Conservation (phyloP, 2,888 invertebrate species). For the Sabatieria punctata region DNA sequence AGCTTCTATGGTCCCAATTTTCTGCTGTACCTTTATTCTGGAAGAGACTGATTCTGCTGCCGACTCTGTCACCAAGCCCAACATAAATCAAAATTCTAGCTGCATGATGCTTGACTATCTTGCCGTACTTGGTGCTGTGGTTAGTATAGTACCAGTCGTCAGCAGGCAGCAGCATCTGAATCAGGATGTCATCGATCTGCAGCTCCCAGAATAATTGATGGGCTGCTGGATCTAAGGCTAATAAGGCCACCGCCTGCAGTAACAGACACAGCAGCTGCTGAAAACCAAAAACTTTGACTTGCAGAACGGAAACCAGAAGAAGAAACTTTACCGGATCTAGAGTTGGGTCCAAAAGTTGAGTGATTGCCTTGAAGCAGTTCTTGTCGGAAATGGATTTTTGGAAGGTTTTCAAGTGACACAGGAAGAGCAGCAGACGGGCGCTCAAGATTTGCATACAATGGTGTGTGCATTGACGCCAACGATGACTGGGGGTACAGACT, state of each 20-base stretch:
- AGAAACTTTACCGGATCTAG: slow-evolving; percentile 48
- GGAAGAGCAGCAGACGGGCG: slow-evolving; percentile 44
- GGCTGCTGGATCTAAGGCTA: slow-evolving; percentile 43
- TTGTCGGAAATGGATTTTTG: slow-evolving; percentile 42
- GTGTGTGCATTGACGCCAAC: slow-evolving; percentile 44
- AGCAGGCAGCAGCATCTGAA: slow-evolving; percentile 45
- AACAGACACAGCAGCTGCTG: slow-evolving; percentile 47
- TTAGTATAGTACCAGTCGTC: slow-evolving; percentile 53
- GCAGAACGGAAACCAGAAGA: too few relatives aligned
- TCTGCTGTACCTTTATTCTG: too few relatives aligned
- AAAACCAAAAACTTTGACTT: too few relatives aligned
- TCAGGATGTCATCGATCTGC: slow-evolving; percentile 45
- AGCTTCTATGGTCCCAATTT: too few relatives aligned
- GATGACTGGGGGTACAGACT: slow-evolving; percentile 44
- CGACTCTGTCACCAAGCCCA: slow-evolving; percentile 45
- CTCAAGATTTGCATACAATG: slow-evolving; percentile 46
- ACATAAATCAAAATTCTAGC: slow-evolving; percentile 47
- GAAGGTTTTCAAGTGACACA: slow-evolving; percentile 42
- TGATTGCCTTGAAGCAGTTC: slow-evolving; percentile 43
- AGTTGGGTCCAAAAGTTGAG: slow-evolving; percentile 45
- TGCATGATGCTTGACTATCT: slow-evolving; percentile 48
- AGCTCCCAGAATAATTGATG: slow-evolving; percentile 42
- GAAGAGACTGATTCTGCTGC: slow-evolving; percentile 45
- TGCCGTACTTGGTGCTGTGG: slow-evolving; percentile 47
- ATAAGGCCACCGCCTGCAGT: slow-evolving; percentile 44